Evolutionary conservation across 2,113 vertebrate species (phyloP), one percentile per base, ranked within the genome.

Genomic region (Larimichthys polyactis): DNA sequence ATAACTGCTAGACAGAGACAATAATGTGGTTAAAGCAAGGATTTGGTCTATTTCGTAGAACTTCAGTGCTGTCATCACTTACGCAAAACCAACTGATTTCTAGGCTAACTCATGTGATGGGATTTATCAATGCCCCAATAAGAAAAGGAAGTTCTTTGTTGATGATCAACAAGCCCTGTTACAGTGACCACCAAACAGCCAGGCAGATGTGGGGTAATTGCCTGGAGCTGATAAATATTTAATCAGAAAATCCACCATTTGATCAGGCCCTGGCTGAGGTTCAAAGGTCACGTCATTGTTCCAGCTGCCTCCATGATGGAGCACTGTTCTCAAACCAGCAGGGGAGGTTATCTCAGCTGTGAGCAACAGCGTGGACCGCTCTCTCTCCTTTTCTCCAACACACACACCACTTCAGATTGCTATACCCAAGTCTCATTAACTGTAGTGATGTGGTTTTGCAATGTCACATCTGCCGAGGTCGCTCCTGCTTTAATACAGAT

Each of bases 321-420:
- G 88, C 83, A 90, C 86, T 83, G 87, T 72, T 89, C 83, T 75
- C 71, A 55, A 68, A 85, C 22, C 90, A 89, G 91, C 90, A 86
- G 93, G 93, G 92, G 84, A 90, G 86, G 90, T 94, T 94, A 78
- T 94, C 78, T 91, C 93, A 94, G 93, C 93, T 94, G 93, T 81
- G 52, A 87, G 84, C 78, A 83, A 85, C 89, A 87, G 70, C 76
- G 32, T 7, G 16, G 40, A 36, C 32, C 3, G 44, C 78, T 69
- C 75, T 60, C 27, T 54, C 71, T 84, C 57, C 16, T 66, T 80
- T 54, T 68, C 77, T 74, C 29, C 24, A 36, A 75, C 71, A 82
- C 85, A 82, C 70, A 76, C 79, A n/a, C n/a, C 29, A 36, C 36
- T 79, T 81, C 32, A 78, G 20, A 81, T 22, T 12, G 52, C 74